These are phyloP conservation scores for Halcyon leucocephala DNA, from an alignment of 2,797 vertebrate genomes.

Conservation along the genomic window DNA sequence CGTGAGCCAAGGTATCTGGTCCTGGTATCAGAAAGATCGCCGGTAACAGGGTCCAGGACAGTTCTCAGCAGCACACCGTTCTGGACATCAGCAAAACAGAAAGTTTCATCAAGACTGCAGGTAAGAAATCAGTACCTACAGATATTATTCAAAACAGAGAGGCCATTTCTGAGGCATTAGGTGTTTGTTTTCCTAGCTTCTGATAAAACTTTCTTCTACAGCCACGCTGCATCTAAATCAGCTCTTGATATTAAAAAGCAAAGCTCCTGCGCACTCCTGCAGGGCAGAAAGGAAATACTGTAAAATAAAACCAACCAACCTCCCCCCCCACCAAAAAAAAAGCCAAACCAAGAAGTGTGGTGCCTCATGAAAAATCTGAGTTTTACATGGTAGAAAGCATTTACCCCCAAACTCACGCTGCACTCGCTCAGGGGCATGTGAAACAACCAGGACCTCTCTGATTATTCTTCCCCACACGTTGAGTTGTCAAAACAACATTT, in stretches of 20 bases:
- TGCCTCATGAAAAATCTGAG: neutral
- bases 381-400: neutral
- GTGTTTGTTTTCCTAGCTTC: neutral
- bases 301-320: neutral
- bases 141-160: neutral
- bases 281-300: neutral
- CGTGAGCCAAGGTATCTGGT: constrained; percentile 95
- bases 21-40: constrained; percentile 95
- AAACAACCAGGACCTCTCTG: neutral
- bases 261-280: neutral
- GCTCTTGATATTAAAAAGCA: neutral
- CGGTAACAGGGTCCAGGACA: constrained; percentile 95
- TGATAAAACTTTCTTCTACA: neutral
- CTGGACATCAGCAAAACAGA: constrained; percentile 67
- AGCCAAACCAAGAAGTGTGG: neutral
- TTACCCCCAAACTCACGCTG: neutral
- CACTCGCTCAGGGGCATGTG: neutral
- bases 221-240: neutral
- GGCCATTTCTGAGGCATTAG: neutral
- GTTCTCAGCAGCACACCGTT: constrained; percentile 96
- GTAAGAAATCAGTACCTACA: neutral
- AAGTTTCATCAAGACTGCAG: neutral
- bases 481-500: neutral
- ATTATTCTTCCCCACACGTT: neutral
- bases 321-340: neutral